Evolutionary conservation across 2,888 invertebrate species (phyloP).

Genomic region (Chrysodeixis includens): DNA sequence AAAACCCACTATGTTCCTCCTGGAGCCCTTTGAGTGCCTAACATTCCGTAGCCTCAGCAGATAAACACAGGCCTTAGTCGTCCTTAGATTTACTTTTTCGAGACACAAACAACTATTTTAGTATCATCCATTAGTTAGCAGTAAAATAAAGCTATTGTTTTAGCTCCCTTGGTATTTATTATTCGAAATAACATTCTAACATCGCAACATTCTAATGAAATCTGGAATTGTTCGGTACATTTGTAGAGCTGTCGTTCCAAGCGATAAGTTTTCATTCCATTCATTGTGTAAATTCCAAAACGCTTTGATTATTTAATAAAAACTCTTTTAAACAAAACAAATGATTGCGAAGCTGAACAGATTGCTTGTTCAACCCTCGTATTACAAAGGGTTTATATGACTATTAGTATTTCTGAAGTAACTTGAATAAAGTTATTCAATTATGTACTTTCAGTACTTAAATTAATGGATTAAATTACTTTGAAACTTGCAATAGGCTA

Average conservation of each 20-base stretch:
- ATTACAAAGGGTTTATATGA: conserved; percentile 24
- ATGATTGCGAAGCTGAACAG: conserved; percentile 44
- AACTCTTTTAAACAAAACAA: conserved; percentile 30
- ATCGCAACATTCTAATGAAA: conserved; percentile 64
- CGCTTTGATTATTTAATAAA: conserved; percentile 46
- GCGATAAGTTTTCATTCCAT: conserved; percentile 43
- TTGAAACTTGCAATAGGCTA: not conserved
- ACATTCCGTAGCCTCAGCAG: no score
- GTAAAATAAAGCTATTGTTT: conserved; percentile 70
- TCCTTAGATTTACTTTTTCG: conserved; percentile 37
- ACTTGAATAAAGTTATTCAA: conserved; percentile 28
- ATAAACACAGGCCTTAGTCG: conserved; percentile 32
- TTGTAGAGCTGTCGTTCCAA: conserved; percentile 50
- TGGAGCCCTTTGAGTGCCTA: no score
- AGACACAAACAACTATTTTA: conserved; percentile 54
- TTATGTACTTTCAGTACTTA: conserved; percentile 26
- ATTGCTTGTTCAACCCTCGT: conserved; percentile 26
- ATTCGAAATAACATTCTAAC: conserved; percentile 71
- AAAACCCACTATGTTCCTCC: no score
- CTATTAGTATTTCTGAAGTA: conserved; percentile 29
- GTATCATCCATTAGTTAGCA: conserved; percentile 63
- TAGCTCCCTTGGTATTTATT: conserved; percentile 62
- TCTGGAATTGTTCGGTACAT: conserved; percentile 74
- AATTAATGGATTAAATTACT: not conserved
- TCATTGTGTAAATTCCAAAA: conserved; percentile 59